Evolutionary conservation across 2,797 vertebrate species (phyloP).

Genomic region (Syndactyla subalaris): DNA sequence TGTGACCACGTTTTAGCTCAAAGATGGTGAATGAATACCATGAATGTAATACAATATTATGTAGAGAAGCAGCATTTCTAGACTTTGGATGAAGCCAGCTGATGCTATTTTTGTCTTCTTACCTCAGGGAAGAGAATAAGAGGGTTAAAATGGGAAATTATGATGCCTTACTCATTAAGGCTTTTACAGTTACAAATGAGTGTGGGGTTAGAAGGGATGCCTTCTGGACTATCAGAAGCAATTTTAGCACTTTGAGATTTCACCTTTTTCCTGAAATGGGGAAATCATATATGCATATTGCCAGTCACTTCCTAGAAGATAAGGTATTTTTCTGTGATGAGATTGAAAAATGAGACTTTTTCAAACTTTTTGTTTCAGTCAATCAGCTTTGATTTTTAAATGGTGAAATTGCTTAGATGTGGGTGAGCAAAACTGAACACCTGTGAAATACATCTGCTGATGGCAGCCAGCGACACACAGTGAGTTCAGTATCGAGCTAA

Average conservation of each 20-base stretch:
- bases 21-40: neutral
- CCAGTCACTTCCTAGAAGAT: neutral
- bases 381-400: conserved; percentile 46
- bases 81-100: neutral
- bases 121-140: neutral
- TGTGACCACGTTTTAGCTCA: neutral
- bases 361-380: conserved; percentile 27
- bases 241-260: neutral
- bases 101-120: neutral
- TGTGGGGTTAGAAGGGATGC: neutral
- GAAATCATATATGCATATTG: conserved; percentile 15
- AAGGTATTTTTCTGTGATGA: conserved; percentile 21
- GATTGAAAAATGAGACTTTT: neutral
- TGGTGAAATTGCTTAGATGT: conserved; percentile 11
- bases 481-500: neutral
- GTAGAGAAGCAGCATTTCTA: neutral
- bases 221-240: conserved; percentile 13
- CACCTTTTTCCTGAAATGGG: neutral
- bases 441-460: conserved; percentile 10
- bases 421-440: conserved; percentile 12
- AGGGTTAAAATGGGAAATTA: neutral
- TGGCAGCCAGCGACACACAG: neutral
- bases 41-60: neutral
- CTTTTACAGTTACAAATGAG: neutral
- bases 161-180: conserved; percentile 3